Base-by-base conservation (phyloP, 2,113 vertebrate genomes). In the Scortum barcoo region DNA sequence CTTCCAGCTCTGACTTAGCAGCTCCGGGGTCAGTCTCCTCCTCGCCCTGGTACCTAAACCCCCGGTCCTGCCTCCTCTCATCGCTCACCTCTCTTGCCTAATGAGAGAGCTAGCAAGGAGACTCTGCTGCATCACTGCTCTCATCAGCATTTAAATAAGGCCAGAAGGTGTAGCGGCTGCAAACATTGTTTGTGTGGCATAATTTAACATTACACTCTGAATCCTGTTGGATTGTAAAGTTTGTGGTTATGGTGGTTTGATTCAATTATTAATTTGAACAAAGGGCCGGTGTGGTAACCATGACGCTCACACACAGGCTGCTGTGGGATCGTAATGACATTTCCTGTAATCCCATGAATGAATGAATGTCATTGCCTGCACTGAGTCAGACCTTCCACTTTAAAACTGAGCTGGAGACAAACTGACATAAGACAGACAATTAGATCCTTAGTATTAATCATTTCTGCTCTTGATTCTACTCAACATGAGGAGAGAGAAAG, bases 91-190 rank as follows among this genome's bases (percentile, higher is more conserved):
- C 79, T 76, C 68, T n/a, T 36, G n/a, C 22, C 80, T 88, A 91
- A 92, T 88, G 80, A 91, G 62, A 69, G 65, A 33, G 48, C 72
- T 24, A 86, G 77, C 66, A 70, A 68, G 50, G 72, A 85, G 83
- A 56, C 57, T 71, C 78, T 72, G 80, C 80, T 76, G 88, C 80
- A 87, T 88, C 78, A 82, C 63, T 86, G 89, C 89, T 74, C 84
- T 89, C 87, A 90, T 93, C 91, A 90, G 69, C 72, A 88, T 92
- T 92, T 88, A 84, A 89, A 92, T 84, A 79, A 92, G 62, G 46
- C 62, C 22, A 0, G 19, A 56, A 67, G 77, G 73, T 73, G 68
- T 40, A 79, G 46, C 22, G 26, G 76, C 36, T 48, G 19, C 66
- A 63, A 66, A 74, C 46, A 70, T 42, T 60, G 68, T 87, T 78